phyloP scores from a whole-genome alignment of 1,140 invertebrate genomes.

The Cotesia chilonis region DNA sequence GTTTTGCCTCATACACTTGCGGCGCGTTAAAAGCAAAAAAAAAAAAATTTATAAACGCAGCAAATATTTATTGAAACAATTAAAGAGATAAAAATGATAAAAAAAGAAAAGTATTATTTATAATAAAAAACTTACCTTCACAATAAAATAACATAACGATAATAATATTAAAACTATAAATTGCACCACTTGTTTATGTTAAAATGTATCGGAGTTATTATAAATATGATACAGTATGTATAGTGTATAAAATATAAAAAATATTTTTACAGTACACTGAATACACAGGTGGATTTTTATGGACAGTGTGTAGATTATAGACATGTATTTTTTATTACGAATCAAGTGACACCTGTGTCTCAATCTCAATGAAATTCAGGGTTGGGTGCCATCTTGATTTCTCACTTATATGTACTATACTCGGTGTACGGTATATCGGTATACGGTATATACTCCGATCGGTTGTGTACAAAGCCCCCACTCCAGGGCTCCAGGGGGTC shows the following conservation, averaged over 20 bases:
- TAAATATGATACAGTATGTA: too few relatives aligned
- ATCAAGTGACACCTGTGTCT: constrained; percentile 34
- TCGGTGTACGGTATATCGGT: too few relatives aligned
- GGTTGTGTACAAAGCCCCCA: too few relatives aligned
- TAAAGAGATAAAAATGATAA: background rate
- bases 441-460: too few relatives aligned
- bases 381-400: constrained; percentile 35
- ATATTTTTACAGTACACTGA: background rate
- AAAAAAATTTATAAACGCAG: background rate
- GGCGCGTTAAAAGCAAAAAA: background rate
- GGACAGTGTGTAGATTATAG: background rate
- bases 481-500: too few relatives aligned
- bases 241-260: background rate
- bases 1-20: constrained; percentile 1
- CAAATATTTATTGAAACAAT: constrained; percentile 4
- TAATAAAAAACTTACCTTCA: background rate
- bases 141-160: background rate
- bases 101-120: background rate
- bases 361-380: constrained; percentile 34
- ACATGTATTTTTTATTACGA: constrained; percentile 29
- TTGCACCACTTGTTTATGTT: too few relatives aligned
- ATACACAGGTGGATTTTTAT: background rate
- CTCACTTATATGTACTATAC: too few relatives aligned
- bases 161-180: too few relatives aligned
- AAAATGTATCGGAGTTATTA: too few relatives aligned